A percentile compares a stretch with the other conserved stretches of the same genome.
phyloP scores from a whole-genome alignment of 2,113 vertebrate genomes.

The Saiga tatarica region DNA sequence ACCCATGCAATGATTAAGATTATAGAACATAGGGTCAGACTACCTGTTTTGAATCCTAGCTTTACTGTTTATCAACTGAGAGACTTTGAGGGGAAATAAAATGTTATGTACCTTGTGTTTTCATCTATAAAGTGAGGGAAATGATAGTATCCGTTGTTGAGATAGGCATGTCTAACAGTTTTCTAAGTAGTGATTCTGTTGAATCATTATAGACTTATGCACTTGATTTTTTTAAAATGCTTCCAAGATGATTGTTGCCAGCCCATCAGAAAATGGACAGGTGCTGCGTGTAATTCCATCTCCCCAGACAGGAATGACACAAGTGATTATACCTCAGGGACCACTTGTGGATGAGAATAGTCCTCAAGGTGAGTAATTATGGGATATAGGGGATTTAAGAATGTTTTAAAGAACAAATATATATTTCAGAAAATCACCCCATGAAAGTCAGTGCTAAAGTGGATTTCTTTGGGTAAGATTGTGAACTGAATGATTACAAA shows the following conservation, averaged over 20 bases:
- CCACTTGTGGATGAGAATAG: slow-evolving; percentile 78
- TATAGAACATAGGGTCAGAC: not conserved
- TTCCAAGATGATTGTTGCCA: slow-evolving; percentile 86
- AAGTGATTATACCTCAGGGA: slow-evolving; percentile 85
- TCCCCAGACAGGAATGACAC: slow-evolving; percentile 80
- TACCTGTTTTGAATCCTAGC: not conserved
- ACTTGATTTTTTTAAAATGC: slow-evolving; percentile 55
- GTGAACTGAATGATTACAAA: slow-evolving; percentile 52
- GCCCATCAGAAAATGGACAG: slow-evolving; percentile 84
- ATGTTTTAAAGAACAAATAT: slow-evolving; percentile 18
- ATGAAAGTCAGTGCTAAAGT: not conserved
- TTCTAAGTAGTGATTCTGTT: slow-evolving; percentile 32
- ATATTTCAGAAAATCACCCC: slow-evolving; percentile 30
- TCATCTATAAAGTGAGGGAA: slow-evolving; percentile 16
- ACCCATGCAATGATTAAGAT: not conserved
- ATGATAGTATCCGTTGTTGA: not conserved
- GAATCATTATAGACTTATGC: slow-evolving; percentile 5
- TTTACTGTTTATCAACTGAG: not conserved
- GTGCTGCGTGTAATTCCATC: slow-evolving; percentile 86
- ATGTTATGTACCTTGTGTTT: not conserved
- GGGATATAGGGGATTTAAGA: not conserved
- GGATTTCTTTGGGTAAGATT: slow-evolving; percentile 49
- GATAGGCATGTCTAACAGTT: not conserved
- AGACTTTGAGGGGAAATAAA: not conserved
- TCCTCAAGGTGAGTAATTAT: slow-evolving; percentile 76